Percentiles rank a stretch among this genome's conserved stretches.
Conservation (phyloP, 2,113 vertebrate species). For the Atlantisia rogersi region DNA sequence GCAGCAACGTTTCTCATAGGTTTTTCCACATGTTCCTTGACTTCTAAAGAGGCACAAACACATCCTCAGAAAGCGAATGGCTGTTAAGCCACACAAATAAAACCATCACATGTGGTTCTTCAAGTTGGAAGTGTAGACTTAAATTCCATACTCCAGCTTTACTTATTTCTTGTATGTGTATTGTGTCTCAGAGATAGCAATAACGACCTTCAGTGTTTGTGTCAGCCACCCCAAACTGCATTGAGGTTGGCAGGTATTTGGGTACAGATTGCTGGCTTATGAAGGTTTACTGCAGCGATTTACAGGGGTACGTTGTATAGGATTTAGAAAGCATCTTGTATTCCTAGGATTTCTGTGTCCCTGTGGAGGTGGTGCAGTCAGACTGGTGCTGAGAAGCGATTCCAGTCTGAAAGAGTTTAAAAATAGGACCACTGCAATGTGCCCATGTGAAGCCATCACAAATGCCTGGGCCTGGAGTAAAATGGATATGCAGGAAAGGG, state of each 20-base stretch:
- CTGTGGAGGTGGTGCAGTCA: neutral
- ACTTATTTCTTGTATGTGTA: rapidly evolving
- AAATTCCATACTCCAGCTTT: rapidly evolving
- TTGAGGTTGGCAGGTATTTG: neutral
- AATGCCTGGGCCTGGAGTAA: neutral
- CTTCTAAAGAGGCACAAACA: neutral
- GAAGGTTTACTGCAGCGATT: neutral
- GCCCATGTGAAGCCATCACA: neutral
- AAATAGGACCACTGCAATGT: neutral
- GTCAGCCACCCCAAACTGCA: neutral
- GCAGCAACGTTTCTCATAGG: neutral
- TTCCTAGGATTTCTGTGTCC: slow-evolving; percentile 10
- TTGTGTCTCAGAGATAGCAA: rapidly evolving
- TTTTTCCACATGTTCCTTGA: rapidly evolving
- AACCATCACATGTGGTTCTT: rapidly evolving
- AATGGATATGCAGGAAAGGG: neutral
- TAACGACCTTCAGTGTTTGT: rapidly evolving
- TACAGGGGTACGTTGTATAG: neutral
- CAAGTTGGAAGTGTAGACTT: neutral
- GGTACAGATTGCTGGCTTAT: neutral
- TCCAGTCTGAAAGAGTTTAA: neutral
- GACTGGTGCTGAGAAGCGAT: neutral
- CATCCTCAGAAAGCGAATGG: neutral
- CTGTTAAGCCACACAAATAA: neutral
- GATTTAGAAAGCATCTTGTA: neutral